phyloP scores from a whole-genome alignment of 2,113 vertebrate genomes.

The Ammospiza nelsoni region DNA sequence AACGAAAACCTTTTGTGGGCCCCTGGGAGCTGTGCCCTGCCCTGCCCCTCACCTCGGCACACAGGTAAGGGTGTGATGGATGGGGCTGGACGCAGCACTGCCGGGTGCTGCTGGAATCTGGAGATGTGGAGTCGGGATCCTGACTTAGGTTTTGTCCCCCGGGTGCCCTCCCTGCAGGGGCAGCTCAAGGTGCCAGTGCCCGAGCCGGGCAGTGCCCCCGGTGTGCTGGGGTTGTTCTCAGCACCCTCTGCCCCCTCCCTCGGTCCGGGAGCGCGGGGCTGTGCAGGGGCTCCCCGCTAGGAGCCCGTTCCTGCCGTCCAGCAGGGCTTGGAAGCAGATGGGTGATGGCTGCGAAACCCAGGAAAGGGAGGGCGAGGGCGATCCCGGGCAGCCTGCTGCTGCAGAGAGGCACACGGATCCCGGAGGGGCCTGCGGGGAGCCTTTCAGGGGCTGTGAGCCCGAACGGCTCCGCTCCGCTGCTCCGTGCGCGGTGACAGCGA shows the following conservation, averaged over 20 bases:
- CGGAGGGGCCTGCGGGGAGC: neutral
- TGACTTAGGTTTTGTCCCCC: rapidly evolving
- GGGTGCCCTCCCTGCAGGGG: neutral
- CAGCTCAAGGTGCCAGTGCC: neutral
- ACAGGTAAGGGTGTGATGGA: neutral
- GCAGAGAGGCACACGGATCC: rapidly evolving
- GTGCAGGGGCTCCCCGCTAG: neutral
- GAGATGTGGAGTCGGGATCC: neutral
- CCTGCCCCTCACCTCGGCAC: rapidly evolving
- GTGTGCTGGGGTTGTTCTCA: neutral
- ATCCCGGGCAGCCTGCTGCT: neutral
- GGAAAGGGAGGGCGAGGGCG: neutral
- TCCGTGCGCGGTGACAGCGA: rapidly evolving
- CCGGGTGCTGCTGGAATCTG: neutral
- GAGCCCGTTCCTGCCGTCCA: rapidly evolving
- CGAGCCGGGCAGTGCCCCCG: rapidly evolving
- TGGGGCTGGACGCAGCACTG: neutral
- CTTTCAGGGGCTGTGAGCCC: neutral
- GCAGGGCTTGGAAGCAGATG: neutral
- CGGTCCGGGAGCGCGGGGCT: rapidly evolving
- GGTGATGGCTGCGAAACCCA: neutral
- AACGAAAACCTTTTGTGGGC: too few relatives aligned
- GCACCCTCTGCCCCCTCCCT: neutral
- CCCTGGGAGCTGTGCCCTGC: neutral
- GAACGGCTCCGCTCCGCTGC: neutral